A percentile compares a stretch with the other conserved stretches of the same genome.
phyloP scores from a whole-genome alignment of 2,888 invertebrate genomes.

The Oegoconia quadripuncta region DNA sequence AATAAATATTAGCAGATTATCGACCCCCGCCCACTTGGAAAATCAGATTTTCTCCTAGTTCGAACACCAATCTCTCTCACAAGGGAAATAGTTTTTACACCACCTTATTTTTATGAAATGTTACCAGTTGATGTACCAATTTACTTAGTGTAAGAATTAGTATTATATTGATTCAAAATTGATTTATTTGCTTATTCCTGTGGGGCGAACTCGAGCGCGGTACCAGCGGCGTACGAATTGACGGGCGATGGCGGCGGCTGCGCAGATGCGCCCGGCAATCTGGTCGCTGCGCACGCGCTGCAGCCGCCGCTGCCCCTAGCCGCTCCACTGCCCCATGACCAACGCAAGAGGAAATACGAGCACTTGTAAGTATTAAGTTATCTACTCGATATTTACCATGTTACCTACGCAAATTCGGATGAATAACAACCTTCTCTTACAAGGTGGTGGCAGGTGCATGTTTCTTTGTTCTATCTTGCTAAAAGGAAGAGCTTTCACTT shows the following conservation, averaged over 20 bases:
- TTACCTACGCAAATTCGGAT: not conserved
- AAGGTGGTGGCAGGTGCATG: not conserved
- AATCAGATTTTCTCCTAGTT: too few relatives aligned
- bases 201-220: slow-evolving; percentile 40
- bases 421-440: not conserved
- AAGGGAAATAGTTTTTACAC: too few relatives aligned
- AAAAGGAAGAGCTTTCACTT: too few relatives aligned
- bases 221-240: slow-evolving; percentile 56
- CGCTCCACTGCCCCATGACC: slow-evolving; percentile 28
- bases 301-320: slow-evolving; percentile 10
- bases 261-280: slow-evolving; percentile 20
- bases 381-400: too few relatives aligned
- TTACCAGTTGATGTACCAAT: too few relatives aligned
- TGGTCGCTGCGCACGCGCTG: slow-evolving; percentile 23
- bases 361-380: slow-evolving; percentile 37
- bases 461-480: too few relatives aligned
- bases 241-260: slow-evolving; percentile 35
- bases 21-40: too few relatives aligned
- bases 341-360: slow-evolving; percentile 37
- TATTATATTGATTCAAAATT: not conserved
- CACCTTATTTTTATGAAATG: too few relatives aligned
- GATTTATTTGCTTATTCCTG: slow-evolving; percentile 10
- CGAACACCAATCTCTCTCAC: too few relatives aligned
- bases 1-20: too few relatives aligned
- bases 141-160: too few relatives aligned